Percentiles rank a stretch among this genome's conserved stretches.
Evolutionary conservation across 2,797 vertebrate genomes (phyloP).

Genomic region (Simalia tracyae): DNA sequence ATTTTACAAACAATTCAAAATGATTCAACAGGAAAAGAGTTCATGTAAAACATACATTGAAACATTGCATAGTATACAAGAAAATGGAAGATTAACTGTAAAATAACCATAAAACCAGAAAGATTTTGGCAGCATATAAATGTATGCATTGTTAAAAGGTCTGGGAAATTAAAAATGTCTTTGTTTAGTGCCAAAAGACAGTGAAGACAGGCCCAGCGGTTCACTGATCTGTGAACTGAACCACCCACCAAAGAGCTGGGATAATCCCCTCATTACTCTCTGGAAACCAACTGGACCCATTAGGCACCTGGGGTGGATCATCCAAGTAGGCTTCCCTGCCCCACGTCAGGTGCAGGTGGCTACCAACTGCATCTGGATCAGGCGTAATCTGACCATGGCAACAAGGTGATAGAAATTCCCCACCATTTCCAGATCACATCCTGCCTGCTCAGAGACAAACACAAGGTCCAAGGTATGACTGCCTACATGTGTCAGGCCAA

Average conservation of each 20-base stretch:
- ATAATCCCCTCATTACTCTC: not conserved
- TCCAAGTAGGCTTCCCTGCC: not conserved
- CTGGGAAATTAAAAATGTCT: not conserved
- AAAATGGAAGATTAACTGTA: not conserved
- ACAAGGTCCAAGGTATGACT: not conserved
- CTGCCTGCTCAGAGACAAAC: not conserved
- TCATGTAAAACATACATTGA: not conserved
- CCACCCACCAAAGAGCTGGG: not conserved
- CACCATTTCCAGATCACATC: not conserved
- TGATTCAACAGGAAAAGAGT: not conserved
- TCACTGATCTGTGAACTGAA: not conserved
- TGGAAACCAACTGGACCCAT: not conserved
- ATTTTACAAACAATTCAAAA: not conserved
- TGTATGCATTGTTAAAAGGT: not conserved
- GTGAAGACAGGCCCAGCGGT: not conserved
- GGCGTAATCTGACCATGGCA: not conserved
- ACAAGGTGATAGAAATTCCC: not conserved
- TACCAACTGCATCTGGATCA: not conserved
- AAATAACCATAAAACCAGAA: not conserved
- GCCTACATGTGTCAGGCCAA: not conserved
- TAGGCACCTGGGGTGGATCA: not conserved
- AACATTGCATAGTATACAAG: not conserved
- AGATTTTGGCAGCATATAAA: not conserved
- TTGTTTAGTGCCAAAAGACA: not conserved
- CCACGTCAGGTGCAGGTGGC: not conserved